Conservation (phyloP, 2,113 vertebrate species). For the Mustelus asterias region DNA sequence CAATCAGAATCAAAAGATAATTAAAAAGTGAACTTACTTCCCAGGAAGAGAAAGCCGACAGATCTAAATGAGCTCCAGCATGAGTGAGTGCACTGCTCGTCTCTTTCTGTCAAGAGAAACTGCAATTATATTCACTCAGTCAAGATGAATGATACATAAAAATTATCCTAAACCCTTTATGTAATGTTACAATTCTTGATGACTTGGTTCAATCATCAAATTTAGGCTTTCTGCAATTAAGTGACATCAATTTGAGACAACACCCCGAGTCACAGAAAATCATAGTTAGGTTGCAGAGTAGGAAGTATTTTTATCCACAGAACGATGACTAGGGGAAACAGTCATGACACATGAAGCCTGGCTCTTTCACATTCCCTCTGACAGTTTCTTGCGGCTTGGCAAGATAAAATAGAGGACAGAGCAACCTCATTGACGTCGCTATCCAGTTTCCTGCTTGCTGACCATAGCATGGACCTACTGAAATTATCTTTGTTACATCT, state of each 20-base stretch:
- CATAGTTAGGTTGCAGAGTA: neutral
- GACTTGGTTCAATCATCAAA: neutral
- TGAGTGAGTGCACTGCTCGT: slow-evolving; percentile 94
- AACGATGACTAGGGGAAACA: too few relatives aligned
- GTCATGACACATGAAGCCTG: neutral
- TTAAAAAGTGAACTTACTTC: slow-evolving; percentile 62
- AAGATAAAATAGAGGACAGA: neutral
- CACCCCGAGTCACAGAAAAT: neutral
- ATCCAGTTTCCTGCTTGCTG: neutral
- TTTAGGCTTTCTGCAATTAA: neutral
- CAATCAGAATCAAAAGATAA: neutral
- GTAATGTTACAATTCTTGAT: neutral
- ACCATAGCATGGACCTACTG: neutral
- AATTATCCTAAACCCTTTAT: neutral
- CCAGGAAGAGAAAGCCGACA: slow-evolving; percentile 98
- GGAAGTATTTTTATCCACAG: neutral
- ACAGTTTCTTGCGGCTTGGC: neutral
- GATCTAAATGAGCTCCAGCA: slow-evolving; percentile 90
- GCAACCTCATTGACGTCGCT: neutral
- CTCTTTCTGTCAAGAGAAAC: slow-evolving; percentile 73
- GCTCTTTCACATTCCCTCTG: neutral
- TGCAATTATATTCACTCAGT: slow-evolving; percentile 9
- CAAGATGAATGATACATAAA: neutral
- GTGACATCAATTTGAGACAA: neutral
- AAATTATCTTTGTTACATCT: neutral